Percentiles rank a stretch among this genome's conserved stretches.
These are phyloP conservation scores for Aphelocoma coerulescens DNA, from an alignment of 2,113 vertebrate species.

Conservation along the genomic window DNA sequence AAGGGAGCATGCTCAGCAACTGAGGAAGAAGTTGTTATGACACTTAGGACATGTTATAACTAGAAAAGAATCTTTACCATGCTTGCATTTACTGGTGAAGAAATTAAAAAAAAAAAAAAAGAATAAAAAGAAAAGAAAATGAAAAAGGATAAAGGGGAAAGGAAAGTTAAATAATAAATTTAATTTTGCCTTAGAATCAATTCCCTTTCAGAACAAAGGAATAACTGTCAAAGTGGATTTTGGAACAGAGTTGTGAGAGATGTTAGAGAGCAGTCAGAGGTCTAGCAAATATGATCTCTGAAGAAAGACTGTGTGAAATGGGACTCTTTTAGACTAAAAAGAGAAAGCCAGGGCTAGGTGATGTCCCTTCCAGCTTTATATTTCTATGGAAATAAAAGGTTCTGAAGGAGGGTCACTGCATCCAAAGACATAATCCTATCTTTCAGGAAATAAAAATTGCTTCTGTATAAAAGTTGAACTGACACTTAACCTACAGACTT, in stretches of 20 bases:
- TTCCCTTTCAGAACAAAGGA: neutral
- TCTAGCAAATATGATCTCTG: neutral
- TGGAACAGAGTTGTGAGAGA: neutral
- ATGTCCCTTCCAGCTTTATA: constrained; percentile 7
- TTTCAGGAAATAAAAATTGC: constrained; percentile 3
- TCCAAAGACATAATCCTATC: neutral
- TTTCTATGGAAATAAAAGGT: constrained; percentile 26
- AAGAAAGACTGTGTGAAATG: constrained; percentile 6
- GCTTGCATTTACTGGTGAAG: neutral
- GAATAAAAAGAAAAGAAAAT: neutral
- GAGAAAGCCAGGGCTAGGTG: neutral
- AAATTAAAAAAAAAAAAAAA: neutral
- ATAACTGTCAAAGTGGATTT: neutral
- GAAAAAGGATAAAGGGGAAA: neutral
- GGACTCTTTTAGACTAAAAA: constrained; percentile 1
- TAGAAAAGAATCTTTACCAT: neutral
- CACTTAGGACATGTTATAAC: neutral
- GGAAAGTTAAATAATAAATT: neutral
- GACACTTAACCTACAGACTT: neutral
- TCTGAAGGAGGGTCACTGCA: neutral
- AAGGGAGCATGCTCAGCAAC: neutral
- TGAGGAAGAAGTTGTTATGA: neutral
- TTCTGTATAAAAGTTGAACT: neutral
- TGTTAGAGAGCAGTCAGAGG: neutral
- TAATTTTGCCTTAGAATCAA: neutral